These are phyloP conservation scores for Passer montanus DNA, from an alignment of 2,113 vertebrate species.

Conservation along the genomic window DNA sequence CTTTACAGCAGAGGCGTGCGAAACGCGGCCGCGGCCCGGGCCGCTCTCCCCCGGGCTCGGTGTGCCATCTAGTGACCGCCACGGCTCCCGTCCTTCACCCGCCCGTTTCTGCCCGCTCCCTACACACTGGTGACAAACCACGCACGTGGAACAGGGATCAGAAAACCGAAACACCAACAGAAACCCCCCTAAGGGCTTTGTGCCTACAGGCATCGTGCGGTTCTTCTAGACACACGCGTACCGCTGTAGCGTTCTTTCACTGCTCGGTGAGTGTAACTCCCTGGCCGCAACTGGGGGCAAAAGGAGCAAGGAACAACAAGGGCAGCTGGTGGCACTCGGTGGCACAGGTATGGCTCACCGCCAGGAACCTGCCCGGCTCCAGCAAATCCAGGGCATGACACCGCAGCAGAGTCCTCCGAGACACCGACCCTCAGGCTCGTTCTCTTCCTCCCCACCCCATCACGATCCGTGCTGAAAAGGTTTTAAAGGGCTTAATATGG, in stretches of 20 bases:
- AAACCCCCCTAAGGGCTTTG: background rate
- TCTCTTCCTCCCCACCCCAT: background rate
- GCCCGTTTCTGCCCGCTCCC: background rate
- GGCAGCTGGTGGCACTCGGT: background rate
- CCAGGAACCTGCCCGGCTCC: background rate
- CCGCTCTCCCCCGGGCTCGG: background rate
- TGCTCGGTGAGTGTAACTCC: background rate
- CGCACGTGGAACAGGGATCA: background rate
- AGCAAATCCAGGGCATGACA: background rate
- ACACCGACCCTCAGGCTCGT: background rate
- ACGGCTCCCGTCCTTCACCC: background rate
- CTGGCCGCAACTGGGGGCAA: background rate
- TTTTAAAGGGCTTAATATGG: background rate
- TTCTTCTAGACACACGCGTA: background rate
- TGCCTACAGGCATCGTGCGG: background rate
- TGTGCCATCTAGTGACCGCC: conserved; percentile 12
- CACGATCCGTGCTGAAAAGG: background rate
- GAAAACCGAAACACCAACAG: background rate
- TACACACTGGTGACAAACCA: background rate
- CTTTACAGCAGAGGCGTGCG: background rate
- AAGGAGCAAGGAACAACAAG: background rate
- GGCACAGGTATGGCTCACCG: background rate
- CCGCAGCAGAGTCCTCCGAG: background rate
- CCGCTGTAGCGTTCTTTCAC: background rate
- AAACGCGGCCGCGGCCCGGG: background rate